Conservation (phyloP, 2,113 vertebrate species). For the Rhizomys pruinosus region DNA sequence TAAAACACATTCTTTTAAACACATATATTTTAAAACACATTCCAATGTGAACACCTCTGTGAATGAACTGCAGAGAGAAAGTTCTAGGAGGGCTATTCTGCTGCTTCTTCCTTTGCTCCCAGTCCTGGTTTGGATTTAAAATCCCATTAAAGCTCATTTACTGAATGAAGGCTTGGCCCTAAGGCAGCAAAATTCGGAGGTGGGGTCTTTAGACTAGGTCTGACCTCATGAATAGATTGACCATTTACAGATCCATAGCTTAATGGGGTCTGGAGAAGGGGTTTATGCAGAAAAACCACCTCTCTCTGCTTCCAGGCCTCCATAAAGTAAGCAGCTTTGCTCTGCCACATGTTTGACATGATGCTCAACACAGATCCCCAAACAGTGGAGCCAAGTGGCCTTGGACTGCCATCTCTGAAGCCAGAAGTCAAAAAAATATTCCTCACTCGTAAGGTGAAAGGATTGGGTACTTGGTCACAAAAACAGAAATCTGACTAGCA, state of each 20-base stretch:
- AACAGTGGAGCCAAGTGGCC: not conserved
- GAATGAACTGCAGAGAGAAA: not conserved
- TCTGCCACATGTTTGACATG: accelerated
- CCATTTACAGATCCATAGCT: not conserved
- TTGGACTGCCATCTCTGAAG: not conserved
- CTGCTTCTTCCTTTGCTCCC: accelerated
- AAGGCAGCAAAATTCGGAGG: not conserved
- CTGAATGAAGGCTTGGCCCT: not conserved
- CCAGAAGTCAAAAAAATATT: not conserved
- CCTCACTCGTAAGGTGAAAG: not conserved
- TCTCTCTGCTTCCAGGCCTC: not conserved
- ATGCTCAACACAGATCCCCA: not conserved
- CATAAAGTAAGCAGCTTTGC: not conserved
- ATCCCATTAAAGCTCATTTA: not conserved
- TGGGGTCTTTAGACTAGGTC: not conserved
- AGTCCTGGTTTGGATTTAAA: not conserved
- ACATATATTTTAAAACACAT: no score
- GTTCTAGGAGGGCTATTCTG: not conserved
- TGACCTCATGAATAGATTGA: not conserved
- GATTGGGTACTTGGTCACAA: not conserved
- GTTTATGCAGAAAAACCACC: no score
- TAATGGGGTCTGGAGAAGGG: not conserved
- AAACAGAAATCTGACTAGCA: not conserved
- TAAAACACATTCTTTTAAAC: no score
- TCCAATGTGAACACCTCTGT: not conserved